These are phyloP conservation scores for Microchrysa polita DNA, from an alignment of 2,888 invertebrate species.

Conservation along the genomic window DNA sequence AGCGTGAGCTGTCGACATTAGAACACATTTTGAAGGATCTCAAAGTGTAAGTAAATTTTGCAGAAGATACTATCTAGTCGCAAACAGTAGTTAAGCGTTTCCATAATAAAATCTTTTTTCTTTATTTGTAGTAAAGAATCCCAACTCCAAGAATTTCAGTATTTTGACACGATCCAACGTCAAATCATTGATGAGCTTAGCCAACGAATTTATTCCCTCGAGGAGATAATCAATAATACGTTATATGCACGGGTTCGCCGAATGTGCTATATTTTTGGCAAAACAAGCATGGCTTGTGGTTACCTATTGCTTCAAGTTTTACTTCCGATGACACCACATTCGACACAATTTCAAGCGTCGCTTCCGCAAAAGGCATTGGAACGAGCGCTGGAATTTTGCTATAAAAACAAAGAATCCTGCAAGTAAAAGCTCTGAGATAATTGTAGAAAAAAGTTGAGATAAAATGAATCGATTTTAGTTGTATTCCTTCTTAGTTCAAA, in stretches of 20 bases:
- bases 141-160: conserved; percentile 16
- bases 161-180: conserved; percentile 13
- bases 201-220: not conserved
- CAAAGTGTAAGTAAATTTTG: no score
- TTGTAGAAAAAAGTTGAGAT: no score
- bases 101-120: not conserved
- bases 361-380: not conserved
- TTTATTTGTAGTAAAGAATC: conserved; percentile 36
- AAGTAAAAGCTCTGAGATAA: no score
- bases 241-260: not conserved
- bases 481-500: no score
- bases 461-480: no score
- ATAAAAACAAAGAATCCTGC: not conserved
- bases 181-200: conserved; percentile 22
- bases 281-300: conserved; percentile 18
- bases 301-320: not conserved
- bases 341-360: not conserved
- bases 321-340: conserved; percentile 32
- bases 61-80: no score
- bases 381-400: conserved; percentile 10
- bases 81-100: not conserved
- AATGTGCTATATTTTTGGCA: not conserved
- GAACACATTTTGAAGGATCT: conserved; percentile 33
- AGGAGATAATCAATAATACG: not conserved
- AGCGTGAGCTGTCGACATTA: conserved; percentile 8